These are phyloP conservation scores for Sebastes cheni DNA, from an alignment of 2,797 vertebrate species.

Conservation along the genomic window DNA sequence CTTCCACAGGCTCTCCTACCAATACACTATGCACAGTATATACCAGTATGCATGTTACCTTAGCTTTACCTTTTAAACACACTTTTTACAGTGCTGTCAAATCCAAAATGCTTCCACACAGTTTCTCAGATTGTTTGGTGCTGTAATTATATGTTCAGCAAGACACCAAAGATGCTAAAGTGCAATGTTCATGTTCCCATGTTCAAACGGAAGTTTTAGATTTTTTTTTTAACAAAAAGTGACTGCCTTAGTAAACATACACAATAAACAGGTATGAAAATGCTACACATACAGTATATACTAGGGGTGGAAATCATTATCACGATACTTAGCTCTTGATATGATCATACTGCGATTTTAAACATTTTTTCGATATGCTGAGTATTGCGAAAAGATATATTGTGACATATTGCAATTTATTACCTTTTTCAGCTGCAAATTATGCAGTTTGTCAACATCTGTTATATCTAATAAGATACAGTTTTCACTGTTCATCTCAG, in stretches of 20 bases:
- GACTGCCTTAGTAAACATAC: background rate
- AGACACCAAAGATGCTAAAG: background rate
- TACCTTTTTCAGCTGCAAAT: no score
- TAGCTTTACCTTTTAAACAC: background rate
- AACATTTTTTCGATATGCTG: no score
- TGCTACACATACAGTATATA: conserved; percentile 40
- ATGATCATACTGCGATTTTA: no score
- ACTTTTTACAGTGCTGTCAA: background rate
- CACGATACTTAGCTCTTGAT: accelerated
- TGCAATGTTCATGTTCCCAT: background rate
- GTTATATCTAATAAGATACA: no score
- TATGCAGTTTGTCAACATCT: no score
- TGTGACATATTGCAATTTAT: no score
- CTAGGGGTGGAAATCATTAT: no score
- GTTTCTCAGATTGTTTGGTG: background rate
- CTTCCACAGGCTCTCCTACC: background rate
- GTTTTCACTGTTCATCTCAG: no score
- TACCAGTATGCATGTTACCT: background rate
- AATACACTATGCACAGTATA: background rate
- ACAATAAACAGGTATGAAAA: background rate
- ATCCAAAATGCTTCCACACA: background rate
- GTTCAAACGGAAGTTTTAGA: background rate
- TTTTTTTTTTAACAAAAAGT: background rate
- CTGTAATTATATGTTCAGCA: background rate
- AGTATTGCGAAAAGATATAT: no score